These are phyloP conservation scores for Menidia menidia DNA, from an alignment of 2,797 vertebrate genomes.

Conservation along the genomic window DNA sequence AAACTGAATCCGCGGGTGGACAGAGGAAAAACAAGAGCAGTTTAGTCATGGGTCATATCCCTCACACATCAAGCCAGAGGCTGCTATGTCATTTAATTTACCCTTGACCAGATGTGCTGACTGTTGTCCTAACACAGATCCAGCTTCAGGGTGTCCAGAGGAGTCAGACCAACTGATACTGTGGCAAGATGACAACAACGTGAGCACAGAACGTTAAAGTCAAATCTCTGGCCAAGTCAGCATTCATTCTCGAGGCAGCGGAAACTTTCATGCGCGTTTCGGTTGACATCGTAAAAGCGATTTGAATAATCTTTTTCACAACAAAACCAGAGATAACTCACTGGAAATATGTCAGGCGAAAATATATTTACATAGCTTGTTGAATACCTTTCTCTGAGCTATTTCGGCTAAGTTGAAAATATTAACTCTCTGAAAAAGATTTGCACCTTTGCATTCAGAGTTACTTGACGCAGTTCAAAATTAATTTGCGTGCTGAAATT, in stretches of 20 bases:
- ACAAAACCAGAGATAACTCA: not conserved
- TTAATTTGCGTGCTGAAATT: not conserved
- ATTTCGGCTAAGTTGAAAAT: not conserved
- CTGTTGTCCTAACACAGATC: not conserved
- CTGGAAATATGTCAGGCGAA: not conserved
- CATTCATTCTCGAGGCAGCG: not conserved
- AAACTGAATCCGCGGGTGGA: not conserved
- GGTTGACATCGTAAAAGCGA: not conserved
- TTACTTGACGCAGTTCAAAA: not conserved
- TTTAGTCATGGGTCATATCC: not conserved
- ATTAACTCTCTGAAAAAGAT: not conserved
- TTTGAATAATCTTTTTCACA: no score
- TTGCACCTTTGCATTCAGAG: not conserved
- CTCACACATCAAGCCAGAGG: conserved; percentile 8
- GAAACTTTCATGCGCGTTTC: not conserved
- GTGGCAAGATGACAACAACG: not conserved
- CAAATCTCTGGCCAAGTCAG: not conserved
- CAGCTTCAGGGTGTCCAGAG: conserved; percentile 14
- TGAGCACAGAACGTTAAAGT: conserved; percentile 8
- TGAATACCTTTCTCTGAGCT: no score
- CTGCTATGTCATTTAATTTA: conserved; percentile 4
- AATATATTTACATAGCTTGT: no score
- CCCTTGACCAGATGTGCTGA: conserved; percentile 42
- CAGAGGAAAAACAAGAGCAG: conserved; percentile 2
- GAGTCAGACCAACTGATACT: not conserved